A percentile compares a stretch with the other conserved stretches of the same genome.
Conservation (phyloP, 2,888 invertebrate genomes). For the Punctoribates punctum region DNA sequence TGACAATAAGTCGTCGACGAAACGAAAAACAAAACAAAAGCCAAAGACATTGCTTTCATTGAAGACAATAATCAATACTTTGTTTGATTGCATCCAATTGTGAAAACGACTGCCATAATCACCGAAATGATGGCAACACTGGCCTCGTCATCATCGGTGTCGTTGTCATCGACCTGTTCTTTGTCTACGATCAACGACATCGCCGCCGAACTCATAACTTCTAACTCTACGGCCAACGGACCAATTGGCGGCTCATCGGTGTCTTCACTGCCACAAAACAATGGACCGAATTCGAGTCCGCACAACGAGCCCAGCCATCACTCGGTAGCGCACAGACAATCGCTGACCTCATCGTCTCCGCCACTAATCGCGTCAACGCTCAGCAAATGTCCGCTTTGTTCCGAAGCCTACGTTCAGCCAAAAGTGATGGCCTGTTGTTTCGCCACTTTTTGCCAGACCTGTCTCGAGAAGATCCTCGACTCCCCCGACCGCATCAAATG, state of each 20-base stretch:
- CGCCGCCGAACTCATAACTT: conserved; percentile 23
- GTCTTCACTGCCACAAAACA: not conserved
- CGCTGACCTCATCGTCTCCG: conserved; percentile 13
- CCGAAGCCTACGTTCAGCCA: conserved; percentile 69
- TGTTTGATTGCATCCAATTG: not conserved
- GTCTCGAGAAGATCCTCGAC: conserved; percentile 69
- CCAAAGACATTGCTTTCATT: too few relatives aligned
- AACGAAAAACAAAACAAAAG: not conserved
- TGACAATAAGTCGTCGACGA: not conserved
- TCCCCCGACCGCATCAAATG: conserved; percentile 70
- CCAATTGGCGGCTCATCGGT: not conserved
- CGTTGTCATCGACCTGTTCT: conserved; percentile 22
- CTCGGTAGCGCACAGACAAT: conserved; percentile 11
- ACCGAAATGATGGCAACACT: conserved; percentile 34
- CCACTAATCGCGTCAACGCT: conserved; percentile 8
- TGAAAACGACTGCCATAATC: not conserved
- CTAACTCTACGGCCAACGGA: not conserved
- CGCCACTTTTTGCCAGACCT: conserved; percentile 77
- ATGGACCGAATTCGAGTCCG: not conserved
- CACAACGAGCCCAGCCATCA: conserved; percentile 13
- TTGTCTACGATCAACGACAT: conserved; percentile 33
- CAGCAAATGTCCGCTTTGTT: conserved; percentile 65
- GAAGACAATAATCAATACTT: not conserved
- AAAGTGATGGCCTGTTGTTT: conserved; percentile 70
- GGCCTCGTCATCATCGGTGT: conserved; percentile 27